Conservation (phyloP, 1,140 invertebrate genomes). For the Diachasmimorpha longicaudata region DNA sequence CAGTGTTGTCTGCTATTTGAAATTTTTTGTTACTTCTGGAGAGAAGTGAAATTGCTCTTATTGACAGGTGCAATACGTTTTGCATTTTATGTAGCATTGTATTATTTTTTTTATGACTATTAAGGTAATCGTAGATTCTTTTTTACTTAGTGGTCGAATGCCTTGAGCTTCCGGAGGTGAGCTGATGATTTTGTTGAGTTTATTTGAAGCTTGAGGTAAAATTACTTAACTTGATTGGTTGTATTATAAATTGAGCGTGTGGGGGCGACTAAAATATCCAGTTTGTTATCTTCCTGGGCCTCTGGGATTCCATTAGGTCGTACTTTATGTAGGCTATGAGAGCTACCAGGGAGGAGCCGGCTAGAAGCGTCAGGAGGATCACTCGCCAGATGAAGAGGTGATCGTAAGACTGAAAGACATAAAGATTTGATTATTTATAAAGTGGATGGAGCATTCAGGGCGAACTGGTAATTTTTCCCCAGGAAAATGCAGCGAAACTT, state of each 20-base stretch:
- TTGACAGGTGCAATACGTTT: slow-evolving; percentile 35
- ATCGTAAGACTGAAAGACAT: slow-evolving; percentile 66
- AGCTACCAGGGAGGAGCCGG: slow-evolving; percentile 58
- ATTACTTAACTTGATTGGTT: not conserved
- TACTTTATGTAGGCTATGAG: slow-evolving; percentile 62
- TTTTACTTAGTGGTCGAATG: not conserved
- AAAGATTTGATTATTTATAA: slow-evolving; percentile 20
- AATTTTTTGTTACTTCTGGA: slow-evolving; percentile 59
- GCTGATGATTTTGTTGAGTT: not conserved
- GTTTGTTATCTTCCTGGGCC: slow-evolving; percentile 53
- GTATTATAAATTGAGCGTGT: not conserved
- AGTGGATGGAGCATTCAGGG: too few species aligned
- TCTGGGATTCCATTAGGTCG: slow-evolving; percentile 59
- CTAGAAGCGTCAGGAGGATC: slow-evolving; percentile 59
- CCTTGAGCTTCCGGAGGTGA: not conserved
- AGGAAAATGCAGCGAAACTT: too few species aligned
- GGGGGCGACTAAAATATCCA: slow-evolving; percentile 50
- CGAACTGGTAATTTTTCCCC: too few species aligned
- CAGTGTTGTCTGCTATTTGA: slow-evolving; percentile 65
- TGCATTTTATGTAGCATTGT: slow-evolving; percentile 49
- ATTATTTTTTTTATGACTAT: not conserved
- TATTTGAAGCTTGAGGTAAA: not conserved
- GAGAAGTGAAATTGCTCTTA: slow-evolving; percentile 42
- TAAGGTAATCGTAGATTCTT: not conserved
- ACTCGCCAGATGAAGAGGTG: slow-evolving; percentile 65